phyloP scores from a whole-genome alignment of 1,140 invertebrate species.

The Bombus terrestris region DNA sequence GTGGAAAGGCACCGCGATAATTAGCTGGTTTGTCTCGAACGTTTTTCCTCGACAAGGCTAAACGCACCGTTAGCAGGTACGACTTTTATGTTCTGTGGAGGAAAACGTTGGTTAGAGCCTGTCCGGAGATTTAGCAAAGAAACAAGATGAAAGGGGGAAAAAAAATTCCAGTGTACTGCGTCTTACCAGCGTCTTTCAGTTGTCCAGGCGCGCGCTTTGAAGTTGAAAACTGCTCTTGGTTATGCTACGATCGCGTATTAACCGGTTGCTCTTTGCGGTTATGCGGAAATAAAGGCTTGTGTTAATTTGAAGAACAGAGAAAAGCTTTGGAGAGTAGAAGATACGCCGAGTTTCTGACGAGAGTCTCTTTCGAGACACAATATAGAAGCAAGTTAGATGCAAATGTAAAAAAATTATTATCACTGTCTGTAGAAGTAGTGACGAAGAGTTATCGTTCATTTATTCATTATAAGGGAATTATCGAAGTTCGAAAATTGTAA shows the following conservation, averaged over 20 bases:
- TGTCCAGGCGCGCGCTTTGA: not conserved
- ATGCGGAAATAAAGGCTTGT: not conserved
- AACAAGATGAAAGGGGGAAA: not conserved
- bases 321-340: no score
- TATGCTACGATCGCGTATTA: not conserved
- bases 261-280: not conserved
- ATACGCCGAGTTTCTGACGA: not conserved
- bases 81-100: not conserved
- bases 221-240: not conserved
- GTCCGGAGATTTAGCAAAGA: not conserved
- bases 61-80: conserved; percentile 26
- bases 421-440: no score
- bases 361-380: not conserved
- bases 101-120: not conserved
- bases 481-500: no score
- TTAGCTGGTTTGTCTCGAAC: conserved; percentile 35
- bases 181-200: not conserved
- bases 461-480: no score
- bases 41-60: conserved; percentile 19
- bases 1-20: conserved; percentile 34
- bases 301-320: not conserved
- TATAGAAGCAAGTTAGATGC: not conserved
- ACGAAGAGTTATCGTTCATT: no score
- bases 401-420: not conserved
- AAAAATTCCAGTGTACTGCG: not conserved